A percentile compares a stretch with the other conserved stretches of the same genome.
phyloP scores from a whole-genome alignment of 2,888 invertebrate species.

The Sepioteuthis lessoniana region DNA sequence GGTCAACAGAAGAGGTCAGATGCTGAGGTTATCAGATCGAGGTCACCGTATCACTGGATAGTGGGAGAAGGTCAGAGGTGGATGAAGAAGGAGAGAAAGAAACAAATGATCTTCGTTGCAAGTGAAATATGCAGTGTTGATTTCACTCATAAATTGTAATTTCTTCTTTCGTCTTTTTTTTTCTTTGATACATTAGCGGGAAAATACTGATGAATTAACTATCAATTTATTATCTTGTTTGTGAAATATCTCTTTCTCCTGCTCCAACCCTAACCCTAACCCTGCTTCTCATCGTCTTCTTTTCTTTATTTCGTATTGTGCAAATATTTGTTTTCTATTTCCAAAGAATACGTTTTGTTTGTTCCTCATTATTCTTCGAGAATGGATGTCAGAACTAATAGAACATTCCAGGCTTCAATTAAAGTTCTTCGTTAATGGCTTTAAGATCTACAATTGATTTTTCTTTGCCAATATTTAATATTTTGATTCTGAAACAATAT shows the following conservation, averaged over 20 bases:
- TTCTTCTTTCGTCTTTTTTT: background rate
- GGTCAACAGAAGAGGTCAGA: background rate
- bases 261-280: no score
- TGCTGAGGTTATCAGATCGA: background rate
- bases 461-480: no score
- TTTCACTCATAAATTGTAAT: background rate
- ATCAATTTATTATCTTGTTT: background rate
- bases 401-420: no score
- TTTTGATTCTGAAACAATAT: no score
- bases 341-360: background rate
- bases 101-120: background rate
- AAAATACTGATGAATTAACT: background rate
- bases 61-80: background rate
- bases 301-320: background rate
- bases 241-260: background rate
- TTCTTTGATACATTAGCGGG: background rate
- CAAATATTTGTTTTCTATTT: background rate
- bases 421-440: no score
- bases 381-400: no score
- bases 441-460: no score
- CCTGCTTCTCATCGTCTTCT: background rate
- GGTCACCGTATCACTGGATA: background rate
- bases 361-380: background rate
- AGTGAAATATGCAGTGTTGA: background rate
- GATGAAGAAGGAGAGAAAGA: background rate